A percentile compares a stretch with the other conserved stretches of the same genome.
These are phyloP conservation scores for Caenorhabditis tropicalis DNA, from an alignment of 1,140 invertebrate species.

Conservation along the genomic window DNA sequence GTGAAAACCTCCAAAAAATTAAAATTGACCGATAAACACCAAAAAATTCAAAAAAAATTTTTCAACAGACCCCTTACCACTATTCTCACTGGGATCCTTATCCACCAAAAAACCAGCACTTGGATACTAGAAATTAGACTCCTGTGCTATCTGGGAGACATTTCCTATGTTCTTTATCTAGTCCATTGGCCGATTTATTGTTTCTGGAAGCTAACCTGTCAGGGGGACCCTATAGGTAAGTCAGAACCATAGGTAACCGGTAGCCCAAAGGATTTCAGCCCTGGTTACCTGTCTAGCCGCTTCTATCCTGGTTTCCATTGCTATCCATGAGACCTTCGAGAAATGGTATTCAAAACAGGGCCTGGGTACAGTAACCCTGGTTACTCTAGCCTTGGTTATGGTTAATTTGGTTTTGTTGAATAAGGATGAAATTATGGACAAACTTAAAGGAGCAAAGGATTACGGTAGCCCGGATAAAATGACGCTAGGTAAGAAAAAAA, in stretches of 20 bases:
- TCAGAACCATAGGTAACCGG: neutral
- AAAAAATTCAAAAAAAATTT: too few species aligned
- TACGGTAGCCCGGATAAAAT: neutral
- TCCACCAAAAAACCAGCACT: too few species aligned
- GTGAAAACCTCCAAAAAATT: neutral
- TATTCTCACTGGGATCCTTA: neutral
- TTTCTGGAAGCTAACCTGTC: neutral
- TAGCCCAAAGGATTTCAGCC: neutral
- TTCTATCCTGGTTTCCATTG: neutral
- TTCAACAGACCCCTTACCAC: neutral
- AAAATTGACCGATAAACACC: too few species aligned
- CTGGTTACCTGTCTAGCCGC: neutral
- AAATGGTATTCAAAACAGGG: neutral
- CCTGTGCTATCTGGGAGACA: neutral
- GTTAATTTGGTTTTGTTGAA: neutral
- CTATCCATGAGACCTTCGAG: neutral
- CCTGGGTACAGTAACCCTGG: neutral
- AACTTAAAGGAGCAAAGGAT: neutral
- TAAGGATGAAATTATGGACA: neutral
- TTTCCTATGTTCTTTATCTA: conserved; percentile 2
- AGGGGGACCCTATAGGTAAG: neutral
- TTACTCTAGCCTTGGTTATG: too few species aligned
- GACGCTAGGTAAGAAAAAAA: neutral
- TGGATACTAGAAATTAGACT: neutral
- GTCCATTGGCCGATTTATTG: conserved; percentile 18